Evolutionary conservation across 2,113 vertebrate species (phyloP), one percentile per base, ranked within the genome.

Genomic region (Peromyscus maniculatus): DNA sequence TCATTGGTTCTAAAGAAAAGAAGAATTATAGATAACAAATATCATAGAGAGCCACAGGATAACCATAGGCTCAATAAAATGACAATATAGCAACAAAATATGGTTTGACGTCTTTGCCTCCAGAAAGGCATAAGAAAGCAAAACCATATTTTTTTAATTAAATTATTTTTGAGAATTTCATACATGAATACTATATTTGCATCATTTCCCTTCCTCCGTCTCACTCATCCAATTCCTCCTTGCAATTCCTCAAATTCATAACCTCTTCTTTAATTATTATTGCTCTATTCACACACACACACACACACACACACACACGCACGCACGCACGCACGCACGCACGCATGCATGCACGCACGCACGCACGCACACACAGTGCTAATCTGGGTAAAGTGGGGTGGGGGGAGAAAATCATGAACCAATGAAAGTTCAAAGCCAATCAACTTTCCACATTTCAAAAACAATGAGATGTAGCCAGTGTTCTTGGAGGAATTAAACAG

Each of bases 71-170:
- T 74, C 39, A 74, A 72, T n/a, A 94, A 93, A 67, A 87, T 94
- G 67, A 39, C 3, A 77, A 49, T 86, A 87, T 89, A 95, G 52
- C 55, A 84, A 62, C 3, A 86, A 92, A 95, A 90, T 89, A 66
- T 94, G 69, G 3, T 87, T 96, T 93, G 83, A 97, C 96, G 84
- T 96, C 15, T 66, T 75, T 88, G 39, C 15, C 28, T 33, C 46
- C 80, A 62, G 16, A 90, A 91, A 87, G 43, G 43, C 43, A 43
- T 89, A 95, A 90, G 52, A 90, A 74, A 15, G 3, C 21, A 15
- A n/a, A 57, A n/a, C 8, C 19, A 69, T 3, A 86, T 36, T 91
- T 88, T 39, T 72, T 52, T 9, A 52, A 52, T 84, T 31, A 64
- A 31, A 64, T 46, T 52, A 19, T 64, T 83, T 46, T 86, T 86